Evolutionary conservation across 2,113 vertebrate species (phyloP), one percentile per base, ranked within the genome.

Genomic region (Phalacrocorax brasilianus): DNA sequence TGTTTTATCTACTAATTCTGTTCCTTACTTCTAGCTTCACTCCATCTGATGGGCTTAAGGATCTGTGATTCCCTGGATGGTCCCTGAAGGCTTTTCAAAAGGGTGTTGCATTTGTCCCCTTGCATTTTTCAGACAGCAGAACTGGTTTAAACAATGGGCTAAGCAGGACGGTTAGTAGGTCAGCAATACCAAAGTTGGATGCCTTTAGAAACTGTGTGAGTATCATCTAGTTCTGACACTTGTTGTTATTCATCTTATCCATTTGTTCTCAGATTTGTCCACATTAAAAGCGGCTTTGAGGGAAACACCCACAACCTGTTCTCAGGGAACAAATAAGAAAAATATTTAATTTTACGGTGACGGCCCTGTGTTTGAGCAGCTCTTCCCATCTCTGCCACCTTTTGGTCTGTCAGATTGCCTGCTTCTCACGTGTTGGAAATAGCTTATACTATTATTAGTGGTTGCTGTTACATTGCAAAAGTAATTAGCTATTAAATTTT

Each of bases 261-360:
- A 30, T 71, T 93, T 74, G 55, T 88, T 91, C 73, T 82, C 71
- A 88, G 49, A 91, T 93, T 90, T 82, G 74, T 82, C 40, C 74
- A 75, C 40, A 40, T 71, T 55, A 71, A 70, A 67, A 70, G 61
- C 20, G 32, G 27, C 50, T 93, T 75, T 68, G 58, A 85, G 23
- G 44, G 56, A 81, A 88, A 49, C 23, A 67, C 52, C 44, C 73
- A 47, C 56, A 85, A 58, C 52, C n/a, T 72, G 28, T 88, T 96
- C 88, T 68, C 75, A 83, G 53, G 53, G 45, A 90, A 56, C 42
- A 95, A 53, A 59, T 91, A 85, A 88, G 71, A 26, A 53, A 80
- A 73, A 30, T 0, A 24, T 52, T 85, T 63, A 5, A 50, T 65
- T 59, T 68, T 24, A 79, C 76, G 85, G 44, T 52, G 71, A 65